These are phyloP conservation scores for Tursiops truncatus DNA, from an alignment of 2,113 vertebrate genomes.

Conservation along the genomic window DNA sequence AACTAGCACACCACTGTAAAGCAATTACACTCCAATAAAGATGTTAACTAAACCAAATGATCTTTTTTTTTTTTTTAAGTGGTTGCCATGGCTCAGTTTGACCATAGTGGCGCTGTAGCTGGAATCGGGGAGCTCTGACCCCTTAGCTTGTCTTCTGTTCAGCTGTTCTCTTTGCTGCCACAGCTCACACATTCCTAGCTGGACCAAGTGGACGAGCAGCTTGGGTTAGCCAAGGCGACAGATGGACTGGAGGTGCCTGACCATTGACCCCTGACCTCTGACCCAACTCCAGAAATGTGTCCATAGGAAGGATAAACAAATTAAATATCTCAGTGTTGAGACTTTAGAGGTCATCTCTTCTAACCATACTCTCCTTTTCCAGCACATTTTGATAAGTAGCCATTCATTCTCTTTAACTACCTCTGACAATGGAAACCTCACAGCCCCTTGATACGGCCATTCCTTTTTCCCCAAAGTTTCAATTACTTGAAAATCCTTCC, in stretches of 20 bases:
- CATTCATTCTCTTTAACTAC: neutral
- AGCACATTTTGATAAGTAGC: neutral
- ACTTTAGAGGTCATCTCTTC: neutral
- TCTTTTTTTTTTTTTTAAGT: neutral
- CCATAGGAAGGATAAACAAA: constrained; percentile 29
- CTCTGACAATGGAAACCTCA: neutral
- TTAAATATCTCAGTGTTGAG: neutral
- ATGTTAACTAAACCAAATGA: no score
- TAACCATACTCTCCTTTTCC: neutral
- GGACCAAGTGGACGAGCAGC: neutral
- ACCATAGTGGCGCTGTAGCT: neutral
- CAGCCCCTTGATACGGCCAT: accelerated
- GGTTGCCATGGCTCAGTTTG: neutral
- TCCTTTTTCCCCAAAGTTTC: neutral
- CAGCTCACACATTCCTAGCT: neutral
- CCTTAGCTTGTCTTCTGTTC: neutral
- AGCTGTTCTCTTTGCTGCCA: neutral
- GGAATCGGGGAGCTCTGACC: neutral
- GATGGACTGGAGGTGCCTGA: constrained; percentile 36
- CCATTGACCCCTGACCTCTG: neutral
- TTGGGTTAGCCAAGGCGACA: neutral
- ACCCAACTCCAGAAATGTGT: constrained; percentile 39
- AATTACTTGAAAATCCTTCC: neutral
- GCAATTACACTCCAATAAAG: no score
- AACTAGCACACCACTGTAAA: no score